Percentiles rank a stretch among this genome's conserved stretches.
These are phyloP conservation scores for Eledona agricola DNA, from an alignment of 2,888 invertebrate genomes.

Conservation along the genomic window DNA sequence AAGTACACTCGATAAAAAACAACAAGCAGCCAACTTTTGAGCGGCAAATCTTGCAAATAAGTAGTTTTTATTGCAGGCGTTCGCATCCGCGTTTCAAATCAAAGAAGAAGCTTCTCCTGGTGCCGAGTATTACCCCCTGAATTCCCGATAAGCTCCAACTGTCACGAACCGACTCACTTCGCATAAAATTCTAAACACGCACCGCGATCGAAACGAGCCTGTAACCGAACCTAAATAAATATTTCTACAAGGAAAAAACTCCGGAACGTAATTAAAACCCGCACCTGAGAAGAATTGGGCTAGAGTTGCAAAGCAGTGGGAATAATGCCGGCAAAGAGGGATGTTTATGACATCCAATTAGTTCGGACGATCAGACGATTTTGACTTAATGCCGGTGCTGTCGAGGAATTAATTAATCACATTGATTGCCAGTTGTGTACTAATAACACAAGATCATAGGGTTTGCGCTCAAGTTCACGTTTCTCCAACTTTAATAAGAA, in stretches of 20 bases:
- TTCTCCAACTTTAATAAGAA: too few relatives aligned
- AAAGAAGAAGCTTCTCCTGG: constrained; percentile 23
- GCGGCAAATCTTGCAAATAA: too few relatives aligned
- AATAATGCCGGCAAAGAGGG: not conserved
- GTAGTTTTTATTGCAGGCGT: too few relatives aligned
- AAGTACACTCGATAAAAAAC: too few relatives aligned
- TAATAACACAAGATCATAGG: too few relatives aligned
- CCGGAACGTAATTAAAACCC: too few relatives aligned
- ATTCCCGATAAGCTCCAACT: constrained; percentile 20
- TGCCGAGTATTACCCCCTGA: constrained; percentile 21
- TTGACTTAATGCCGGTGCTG: constrained; percentile 1
- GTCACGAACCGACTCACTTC: constrained; percentile 20
- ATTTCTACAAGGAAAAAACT: constrained; percentile 19
- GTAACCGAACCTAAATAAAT: constrained; percentile 35
- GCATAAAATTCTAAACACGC: constrained; percentile 33
- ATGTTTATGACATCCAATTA: constrained; percentile 24
- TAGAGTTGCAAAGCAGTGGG: not conserved
- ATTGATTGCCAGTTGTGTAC: constrained; percentile 2
- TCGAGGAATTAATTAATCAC: constrained; percentile 9
- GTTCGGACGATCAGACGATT: constrained; percentile 3
- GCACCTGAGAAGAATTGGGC: not conserved
- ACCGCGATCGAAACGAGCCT: constrained; percentile 14
- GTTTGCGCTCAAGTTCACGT: too few relatives aligned
- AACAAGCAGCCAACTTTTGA: too few relatives aligned
- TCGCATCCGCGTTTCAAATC: too few relatives aligned